A percentile compares a stretch with the other conserved stretches of the same genome.
These are phyloP conservation scores for Ormyrus thymus DNA, from an alignment of 2,888 invertebrate species.

Conservation along the genomic window DNA sequence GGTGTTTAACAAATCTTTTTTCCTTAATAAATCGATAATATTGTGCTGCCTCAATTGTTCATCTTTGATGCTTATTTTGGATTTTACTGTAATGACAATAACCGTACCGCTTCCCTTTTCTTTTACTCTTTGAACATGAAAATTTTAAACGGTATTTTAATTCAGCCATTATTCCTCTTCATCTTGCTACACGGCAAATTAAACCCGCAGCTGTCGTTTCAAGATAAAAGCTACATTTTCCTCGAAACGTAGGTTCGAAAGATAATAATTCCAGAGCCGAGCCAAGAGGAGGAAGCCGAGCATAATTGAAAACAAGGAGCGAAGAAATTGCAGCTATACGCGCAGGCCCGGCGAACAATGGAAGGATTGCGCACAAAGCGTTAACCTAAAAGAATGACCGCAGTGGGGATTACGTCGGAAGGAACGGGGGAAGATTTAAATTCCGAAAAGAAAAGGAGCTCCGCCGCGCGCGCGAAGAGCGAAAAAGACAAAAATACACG, in stretches of 20 bases:
- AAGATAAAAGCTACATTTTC: background rate
- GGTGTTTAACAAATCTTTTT: too few relatives aligned
- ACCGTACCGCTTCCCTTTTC: too few relatives aligned
- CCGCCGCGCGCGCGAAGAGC: background rate
- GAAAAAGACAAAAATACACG: background rate
- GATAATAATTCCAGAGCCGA: background rate
- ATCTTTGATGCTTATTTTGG: too few relatives aligned
- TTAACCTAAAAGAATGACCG: conserved; percentile 25
- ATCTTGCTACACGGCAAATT: too few relatives aligned
- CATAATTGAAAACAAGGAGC: conserved; percentile 18
- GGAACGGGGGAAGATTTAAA: conserved; percentile 12
- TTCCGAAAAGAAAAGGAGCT: conserved; percentile 19
- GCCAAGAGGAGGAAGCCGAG: background rate
- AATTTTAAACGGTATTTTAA: too few relatives aligned
- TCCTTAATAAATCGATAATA: too few relatives aligned
- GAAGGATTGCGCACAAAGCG: conserved; percentile 2
- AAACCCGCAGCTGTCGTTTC: too few relatives aligned
- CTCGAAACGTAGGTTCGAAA: background rate
- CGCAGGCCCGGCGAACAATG: background rate
- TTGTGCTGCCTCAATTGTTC: too few relatives aligned
- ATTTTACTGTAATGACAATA: too few relatives aligned
- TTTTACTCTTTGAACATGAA: too few relatives aligned
- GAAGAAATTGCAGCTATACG: conserved; percentile 1
- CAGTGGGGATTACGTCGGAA: conserved; percentile 12
- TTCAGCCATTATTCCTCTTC: too few relatives aligned